Evolutionary conservation across 2,797 vertebrate species (phyloP), one percentile per base, ranked within the genome.

Genomic region (Gymnocypris eckloni): DNA sequence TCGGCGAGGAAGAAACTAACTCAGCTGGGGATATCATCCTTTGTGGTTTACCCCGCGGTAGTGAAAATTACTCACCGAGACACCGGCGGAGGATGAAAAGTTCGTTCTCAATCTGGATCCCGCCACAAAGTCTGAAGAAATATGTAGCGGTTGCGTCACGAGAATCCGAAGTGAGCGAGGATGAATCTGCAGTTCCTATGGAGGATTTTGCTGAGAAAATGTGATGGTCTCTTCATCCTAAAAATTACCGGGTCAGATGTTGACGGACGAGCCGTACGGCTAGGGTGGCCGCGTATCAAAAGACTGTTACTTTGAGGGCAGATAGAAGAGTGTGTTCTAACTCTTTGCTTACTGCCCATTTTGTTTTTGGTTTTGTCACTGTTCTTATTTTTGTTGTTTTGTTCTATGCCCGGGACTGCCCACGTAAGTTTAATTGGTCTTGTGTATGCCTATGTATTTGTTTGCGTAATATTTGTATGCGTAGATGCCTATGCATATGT

Each of bases 311-410:
- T 66, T 66, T 66, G 61, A 33, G 61, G 61, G 5, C 25, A 66
- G 61, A 25, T 28, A 73, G 71, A 73, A 73, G 71, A 73, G 71
- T 73, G 41, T 16, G 71, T 50, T 73, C 6, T 13, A 73, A 73
- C 43, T 48, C 43, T 73, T 73, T 48, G 71, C 43, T 25, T 48
- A 48, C 25, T 28, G 25, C 5, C 25, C 25, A 28, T 64, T 64
- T 66, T 33, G 11, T 28, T 64, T 37, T 37, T 37, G 37, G 2
- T 37, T 37, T 37, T 37, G 37, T 37, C 37, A 4, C 1, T 72
- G 22, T 72, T 69, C 15, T 39, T 39, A 28, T 52, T 52, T 52
- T 37, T 18, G 50, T 52, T 67, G 2, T 67, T 67, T 5, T 33
- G 64, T 67, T 67, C 6, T 37, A 37, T 39, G 66, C 66, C 66